Evolutionary conservation across 1,140 invertebrate species (phyloP), one percentile per base, ranked within the genome.

Genomic region (Psix sp.): DNA sequence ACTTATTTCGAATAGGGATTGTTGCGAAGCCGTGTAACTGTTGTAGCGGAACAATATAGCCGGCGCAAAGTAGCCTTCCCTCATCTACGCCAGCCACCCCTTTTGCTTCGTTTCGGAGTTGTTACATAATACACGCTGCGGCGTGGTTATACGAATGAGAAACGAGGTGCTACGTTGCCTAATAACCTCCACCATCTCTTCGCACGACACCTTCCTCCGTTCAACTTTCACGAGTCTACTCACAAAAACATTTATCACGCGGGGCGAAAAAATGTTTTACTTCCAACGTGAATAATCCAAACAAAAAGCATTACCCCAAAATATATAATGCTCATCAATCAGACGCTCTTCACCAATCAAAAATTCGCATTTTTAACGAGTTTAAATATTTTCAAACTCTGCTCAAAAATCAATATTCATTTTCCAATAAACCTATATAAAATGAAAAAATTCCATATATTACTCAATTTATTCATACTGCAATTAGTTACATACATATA

Each of bases 61-160:
- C 67, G 20, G 67, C 66, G 51, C 57, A 52, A 62, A 76, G 66
- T 67, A 65, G 63, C 65, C 76, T 48, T 67, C 40, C 43, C 59
- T 63, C 68, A 57, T 72, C 45, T 31, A 18, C 10, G 40, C 33
- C 66, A 73, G 48, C 74, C 72, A 77, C 67, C 76, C 81, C 76
- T 74, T n/a, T n/a, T 62, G 80, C 79, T 85, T 86, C 83, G 85
- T 86, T 86, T 84, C 81, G 81, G 79, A 82, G 84, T 84, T 85
- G 85, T 84, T 87, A 86, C 85, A 87, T 87, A 86, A 87, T 87
- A 85, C 83, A 87, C 80, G 81, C 78, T 85, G 83, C 82, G 79
- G 80, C 79, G 82, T 79, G 83, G 84, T 82, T 82, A 82, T 83
- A 77, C 78, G 81, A 80, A 85, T 87, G 84, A 86, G 80, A 80